Evolutionary conservation across 2,113 vertebrate genomes (phyloP), one percentile per base, ranked within the genome.

Genomic region (Malurus melanocephalus): DNA sequence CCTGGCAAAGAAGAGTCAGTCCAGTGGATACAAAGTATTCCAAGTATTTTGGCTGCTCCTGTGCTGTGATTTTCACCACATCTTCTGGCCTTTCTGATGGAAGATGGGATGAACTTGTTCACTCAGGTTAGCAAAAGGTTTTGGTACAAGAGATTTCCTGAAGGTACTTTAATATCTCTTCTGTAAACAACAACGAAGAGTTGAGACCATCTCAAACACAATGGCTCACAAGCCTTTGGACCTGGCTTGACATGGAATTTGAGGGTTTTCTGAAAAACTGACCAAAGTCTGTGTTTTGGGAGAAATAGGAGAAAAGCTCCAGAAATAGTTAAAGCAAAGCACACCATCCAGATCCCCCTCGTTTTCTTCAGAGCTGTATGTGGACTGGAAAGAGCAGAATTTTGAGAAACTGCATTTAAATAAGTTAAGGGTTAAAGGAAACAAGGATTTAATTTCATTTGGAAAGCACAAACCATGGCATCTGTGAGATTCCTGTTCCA

Each of bases 21-120:
- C 80, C 35, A 91, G 75, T 35, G 74, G 87, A 79, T 9, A 11
- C 16, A 57, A 38, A 81, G 35, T 26, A 74, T 28, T 57, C 89
- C 59, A 86, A 93, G 83, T 32, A 91, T 69, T 89, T 84, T 89
- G 90, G 66, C 87, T 75, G 60, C 76, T 83, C 14, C 30, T 55
- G 5, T 57, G 1, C 83, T 38, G 38, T 40, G 80, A 62, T 76
- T 81, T 67, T 88, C 88, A 73, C 15, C 46, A 17, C 42, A 79
- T 55, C 71, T 90, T 49, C 27, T 65, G 64, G 53, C 4, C 78
- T 40, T 59, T 69, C 35, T 13, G 35, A 33, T 6, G 42, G 17
- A 65, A 33, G 66, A 65, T 10, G 18, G 56, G 20, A 65, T 18
- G 32, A 86, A 55, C 17, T 9, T 69, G 52, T 42, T 85, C 42